Percentiles rank a stretch among this genome's conserved stretches.
Evolutionary conservation across 2,888 invertebrate species (phyloP).

Genomic region (Melitaea athalia): DNA sequence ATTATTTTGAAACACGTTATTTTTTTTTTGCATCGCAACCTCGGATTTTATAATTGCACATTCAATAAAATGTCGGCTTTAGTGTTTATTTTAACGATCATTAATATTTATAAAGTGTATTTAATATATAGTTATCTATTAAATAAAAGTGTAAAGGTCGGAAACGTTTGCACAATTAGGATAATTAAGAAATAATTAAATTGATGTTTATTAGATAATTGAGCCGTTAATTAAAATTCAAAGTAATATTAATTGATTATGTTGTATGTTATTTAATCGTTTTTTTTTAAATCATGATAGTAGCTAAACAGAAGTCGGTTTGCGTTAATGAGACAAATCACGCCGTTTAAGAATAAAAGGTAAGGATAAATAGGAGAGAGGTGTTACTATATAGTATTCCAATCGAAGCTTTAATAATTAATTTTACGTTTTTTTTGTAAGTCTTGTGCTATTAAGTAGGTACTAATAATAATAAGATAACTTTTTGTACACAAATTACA

Average conservation of each 20-base stretch:
- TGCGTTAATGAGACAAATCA: too few species aligned
- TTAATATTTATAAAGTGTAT: slow-evolving; percentile 24
- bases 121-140: slow-evolving; percentile 13
- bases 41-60: slow-evolving; percentile 21
- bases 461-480: too few species aligned
- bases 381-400: too few species aligned
- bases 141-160: neutral
- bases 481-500: too few species aligned
- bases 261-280: too few species aligned
- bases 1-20: slow-evolving; percentile 11
- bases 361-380: too few species aligned
- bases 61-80: slow-evolving; percentile 20
- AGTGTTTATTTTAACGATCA: slow-evolving; percentile 21
- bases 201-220: neutral
- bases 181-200: slow-evolving; percentile 10
- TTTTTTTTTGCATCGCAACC: slow-evolving; percentile 24
- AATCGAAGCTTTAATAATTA: too few species aligned
- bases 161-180: neutral
- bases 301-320: too few species aligned
- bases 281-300: too few species aligned
- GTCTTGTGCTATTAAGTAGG: too few species aligned
- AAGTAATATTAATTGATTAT: neutral
- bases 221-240: neutral
- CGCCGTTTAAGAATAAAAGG: too few species aligned
- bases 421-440: too few species aligned